Conservation (phyloP, 2,888 invertebrate genomes). For the Melolontha melolontha region DNA sequence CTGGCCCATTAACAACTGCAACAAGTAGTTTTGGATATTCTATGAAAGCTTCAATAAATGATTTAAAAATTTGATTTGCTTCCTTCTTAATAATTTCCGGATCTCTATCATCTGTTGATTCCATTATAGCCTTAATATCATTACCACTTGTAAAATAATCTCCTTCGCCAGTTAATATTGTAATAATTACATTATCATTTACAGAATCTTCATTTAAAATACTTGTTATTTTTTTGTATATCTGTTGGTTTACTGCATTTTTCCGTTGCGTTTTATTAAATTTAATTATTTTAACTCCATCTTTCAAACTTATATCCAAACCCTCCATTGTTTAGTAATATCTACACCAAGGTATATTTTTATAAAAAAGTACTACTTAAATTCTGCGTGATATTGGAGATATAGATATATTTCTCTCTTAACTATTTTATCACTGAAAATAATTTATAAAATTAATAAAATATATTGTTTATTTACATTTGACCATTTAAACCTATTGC, state of each 20-base stretch:
- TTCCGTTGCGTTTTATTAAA: slow-evolving; percentile 83
- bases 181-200: slow-evolving; percentile 75
- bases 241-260: slow-evolving; percentile 79
- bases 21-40: slow-evolving; percentile 90
- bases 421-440: neutral
- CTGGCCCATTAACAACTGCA: slow-evolving; percentile 93
- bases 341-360: neutral
- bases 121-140: slow-evolving; percentile 66
- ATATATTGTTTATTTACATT: no score
- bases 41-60: slow-evolving; percentile 82
- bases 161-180: slow-evolving; percentile 75
- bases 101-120: slow-evolving; percentile 14
- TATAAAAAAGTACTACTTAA: no score
- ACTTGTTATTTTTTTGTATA: slow-evolving; percentile 76
- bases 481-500: no score
- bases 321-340: slow-evolving; percentile 32
- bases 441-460: no score
- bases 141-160: slow-evolving; percentile 90
- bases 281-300: slow-evolving; percentile 72
- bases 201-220: slow-evolving; percentile 77
- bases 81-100: slow-evolving; percentile 6
- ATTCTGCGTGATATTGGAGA: neutral
- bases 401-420: neutral
- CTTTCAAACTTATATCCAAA: slow-evolving; percentile 45
- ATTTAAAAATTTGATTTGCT: slow-evolving; percentile 63